Evolutionary conservation across 2,888 invertebrate genomes (phyloP), one percentile per base, ranked within the genome.

Genomic region (Amblyteles armatorius): DNA sequence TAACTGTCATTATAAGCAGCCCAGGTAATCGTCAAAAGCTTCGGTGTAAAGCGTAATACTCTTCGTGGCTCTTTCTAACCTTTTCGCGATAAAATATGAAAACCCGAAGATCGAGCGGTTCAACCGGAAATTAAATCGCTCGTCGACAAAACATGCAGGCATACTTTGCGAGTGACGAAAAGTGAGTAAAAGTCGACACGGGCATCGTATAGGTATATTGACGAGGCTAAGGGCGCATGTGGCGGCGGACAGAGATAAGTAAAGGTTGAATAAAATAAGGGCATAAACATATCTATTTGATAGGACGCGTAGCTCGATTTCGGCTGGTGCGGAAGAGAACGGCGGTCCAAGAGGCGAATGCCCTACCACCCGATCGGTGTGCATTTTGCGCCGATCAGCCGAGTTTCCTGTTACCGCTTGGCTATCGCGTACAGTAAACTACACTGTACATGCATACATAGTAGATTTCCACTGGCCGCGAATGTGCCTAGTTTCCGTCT

Each of bases 381-480:
- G 82, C 87, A 81, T 88, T 87, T 88, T 87, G 78, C 79, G 84
- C 72, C 86, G 88, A 87, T 87, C 88, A 87, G 72, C 77, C 87
- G 81, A 84, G 85, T 85, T 87, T 85, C 83, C 85, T 81, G 83
- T 85, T 87, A 82, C 87, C 83, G 83, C 72, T 83, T 76, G 60
- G 57, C 79, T 73, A 82, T 85, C 85, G 79, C 72, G 82, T 82
- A 82, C 85, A 57, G 69, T 79, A 82, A 84, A 83, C 86, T 67
- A 29, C 44, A 44, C 74, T 33, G 63, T 72, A 67, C 78, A 82
- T 71, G 67, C 33, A 77, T 76, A 67, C 52, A 52, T 50, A 57
- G 52, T 67, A 16, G 26, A 68, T 67, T 26, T 57, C 13, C 13
- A 6, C 33, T 16, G 26, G 13, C 4, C 60, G 3, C 29, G 71